These are phyloP conservation scores for Callorhinus ursinus DNA, from an alignment of 2,113 vertebrate genomes.

Conservation along the genomic window DNA sequence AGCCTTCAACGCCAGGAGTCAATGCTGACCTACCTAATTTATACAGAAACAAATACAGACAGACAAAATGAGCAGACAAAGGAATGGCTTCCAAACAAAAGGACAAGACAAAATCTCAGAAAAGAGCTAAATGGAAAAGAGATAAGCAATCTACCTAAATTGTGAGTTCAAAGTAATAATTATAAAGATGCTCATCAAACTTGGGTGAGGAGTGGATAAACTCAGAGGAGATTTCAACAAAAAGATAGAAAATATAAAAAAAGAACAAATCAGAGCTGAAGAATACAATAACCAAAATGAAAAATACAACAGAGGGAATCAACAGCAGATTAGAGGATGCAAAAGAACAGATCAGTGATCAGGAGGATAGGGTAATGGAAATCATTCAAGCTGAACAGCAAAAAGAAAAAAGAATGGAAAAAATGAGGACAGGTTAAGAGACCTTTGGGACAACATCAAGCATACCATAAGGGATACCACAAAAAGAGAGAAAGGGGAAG, in stretches of 20 bases:
- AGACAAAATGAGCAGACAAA: neutral
- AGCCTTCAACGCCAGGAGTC: neutral
- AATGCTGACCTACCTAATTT: neutral
- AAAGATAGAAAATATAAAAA: neutral
- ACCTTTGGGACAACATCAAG: neutral
- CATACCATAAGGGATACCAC: neutral
- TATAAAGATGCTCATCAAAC: neutral
- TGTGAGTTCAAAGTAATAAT: neutral
- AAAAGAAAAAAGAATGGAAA: neutral
- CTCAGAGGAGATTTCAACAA: neutral
- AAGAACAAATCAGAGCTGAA: neutral
- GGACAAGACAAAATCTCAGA: neutral
- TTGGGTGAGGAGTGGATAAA: neutral
- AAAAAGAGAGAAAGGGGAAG: neutral
- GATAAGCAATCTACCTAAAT: neutral
- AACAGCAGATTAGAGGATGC: neutral
- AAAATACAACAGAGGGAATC: neutral
- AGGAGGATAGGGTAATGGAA: neutral
- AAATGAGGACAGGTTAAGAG: neutral
- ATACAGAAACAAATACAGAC: neutral
- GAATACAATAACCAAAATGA: neutral
- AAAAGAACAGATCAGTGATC: neutral
- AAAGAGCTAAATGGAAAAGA: neutral
- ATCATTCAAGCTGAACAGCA: neutral
- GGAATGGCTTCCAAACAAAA: neutral